Percentiles rank a stretch among this genome's conserved stretches.
Conservation (phyloP, 30 jellyfish, hydroid and myxozoan species). For the Catostylus mosaicus region DNA sequence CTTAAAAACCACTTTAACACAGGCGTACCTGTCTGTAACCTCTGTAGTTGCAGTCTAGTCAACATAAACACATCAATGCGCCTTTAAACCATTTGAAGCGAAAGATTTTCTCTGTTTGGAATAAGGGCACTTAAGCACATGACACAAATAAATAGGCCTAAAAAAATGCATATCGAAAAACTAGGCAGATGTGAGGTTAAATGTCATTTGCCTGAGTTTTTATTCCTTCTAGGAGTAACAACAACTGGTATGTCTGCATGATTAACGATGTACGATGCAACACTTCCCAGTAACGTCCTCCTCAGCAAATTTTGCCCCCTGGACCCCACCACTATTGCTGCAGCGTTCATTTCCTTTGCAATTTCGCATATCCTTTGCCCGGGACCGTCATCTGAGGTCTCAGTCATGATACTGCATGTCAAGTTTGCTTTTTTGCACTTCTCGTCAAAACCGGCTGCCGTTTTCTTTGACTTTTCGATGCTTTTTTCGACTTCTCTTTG, state of each 20-base stretch:
- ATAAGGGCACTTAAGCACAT: no score
- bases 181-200: no score
- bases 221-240: conserved; percentile 63
- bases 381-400: conserved; percentile 73
- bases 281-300: conserved; percentile 89
- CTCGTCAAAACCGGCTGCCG: conserved; percentile 57
- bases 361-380: conserved; percentile 77
- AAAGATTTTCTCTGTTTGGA: no score
- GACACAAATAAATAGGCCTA: neutral
- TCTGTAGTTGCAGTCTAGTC: no score
- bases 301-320: conserved; percentile 81
- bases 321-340: conserved; percentile 77
- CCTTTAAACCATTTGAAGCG: no score
- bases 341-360: conserved; percentile 72
- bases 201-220: neutral
- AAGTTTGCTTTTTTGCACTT: conserved; percentile 49
- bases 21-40: no score
- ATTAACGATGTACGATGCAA: conserved; percentile 72
- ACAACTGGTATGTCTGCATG: conserved; percentile 78
- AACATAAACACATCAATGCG: no score
- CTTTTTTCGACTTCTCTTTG: conserved; percentile 57
- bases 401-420: conserved; percentile 47
- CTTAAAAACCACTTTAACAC: no score
- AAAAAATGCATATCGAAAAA: no score
- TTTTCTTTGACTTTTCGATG: conserved; percentile 53